A percentile compares a stretch with the other conserved stretches of the same genome.
Conservation (phyloP, 1,140 invertebrate genomes). For the Agraylea sexmaculata region DNA sequence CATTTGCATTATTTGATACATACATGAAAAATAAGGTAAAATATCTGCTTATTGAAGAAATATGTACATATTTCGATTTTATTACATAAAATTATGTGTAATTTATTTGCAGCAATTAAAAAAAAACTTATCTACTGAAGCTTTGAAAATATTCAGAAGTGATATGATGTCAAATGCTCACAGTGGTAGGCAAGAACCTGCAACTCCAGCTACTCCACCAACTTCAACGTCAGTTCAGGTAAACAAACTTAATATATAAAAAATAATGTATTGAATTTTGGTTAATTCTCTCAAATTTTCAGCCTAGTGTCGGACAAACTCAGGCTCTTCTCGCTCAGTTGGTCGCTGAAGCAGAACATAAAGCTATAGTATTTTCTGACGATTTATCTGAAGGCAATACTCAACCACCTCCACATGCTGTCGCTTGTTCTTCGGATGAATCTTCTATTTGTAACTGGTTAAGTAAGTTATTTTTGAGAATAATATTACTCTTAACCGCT, state of each 20-base stretch:
- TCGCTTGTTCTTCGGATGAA: conserved; percentile 24
- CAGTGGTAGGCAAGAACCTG: conserved; percentile 23
- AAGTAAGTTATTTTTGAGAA: conserved; percentile 48
- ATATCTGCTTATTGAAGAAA: conserved; percentile 6
- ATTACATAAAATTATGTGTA: not conserved
- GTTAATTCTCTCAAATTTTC: conserved; percentile 1
- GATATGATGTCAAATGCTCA: conserved; percentile 12
- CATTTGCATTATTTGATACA: conserved; percentile 87
- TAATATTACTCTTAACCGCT: not conserved
- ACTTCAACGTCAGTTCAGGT: conserved; percentile 40
- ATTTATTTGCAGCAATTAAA: conserved; percentile 65
- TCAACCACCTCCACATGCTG: conserved; percentile 61
- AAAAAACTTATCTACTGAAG: conserved; percentile 91
- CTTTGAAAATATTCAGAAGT: conserved; percentile 68
- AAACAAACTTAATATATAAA: conserved; percentile 11
- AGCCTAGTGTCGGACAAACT: conserved; percentile 25
- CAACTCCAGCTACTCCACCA: conserved; percentile 33
- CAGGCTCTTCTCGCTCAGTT: conserved; percentile 83
- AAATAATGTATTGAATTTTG: conserved; percentile 1
- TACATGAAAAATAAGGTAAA: conserved; percentile 76
- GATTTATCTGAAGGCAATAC: conserved; percentile 65
- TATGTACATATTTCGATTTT: not conserved
- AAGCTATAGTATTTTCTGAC: conserved; percentile 85
- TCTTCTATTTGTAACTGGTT: conserved; percentile 70
- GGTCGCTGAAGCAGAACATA: conserved; percentile 90